phyloP scores from a whole-genome alignment of 1,140 invertebrate species.

The Bilobella aurantiaca region DNA sequence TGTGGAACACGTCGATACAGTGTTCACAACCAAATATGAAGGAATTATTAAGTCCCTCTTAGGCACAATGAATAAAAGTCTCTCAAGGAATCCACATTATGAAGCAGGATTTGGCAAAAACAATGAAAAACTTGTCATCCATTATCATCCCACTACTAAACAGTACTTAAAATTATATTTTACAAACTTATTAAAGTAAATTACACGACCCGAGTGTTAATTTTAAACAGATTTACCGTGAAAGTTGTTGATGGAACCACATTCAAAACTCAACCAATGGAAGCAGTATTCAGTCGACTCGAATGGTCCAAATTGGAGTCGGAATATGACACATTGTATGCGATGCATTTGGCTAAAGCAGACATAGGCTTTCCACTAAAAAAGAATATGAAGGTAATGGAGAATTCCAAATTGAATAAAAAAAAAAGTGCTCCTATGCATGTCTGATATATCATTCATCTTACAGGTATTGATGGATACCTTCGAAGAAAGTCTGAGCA shows the following conservation, averaged over 20 bases:
- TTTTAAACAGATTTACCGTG: conserved; percentile 35
- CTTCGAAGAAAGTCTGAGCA: conserved; percentile 21
- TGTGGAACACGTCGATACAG: conserved; percentile 52
- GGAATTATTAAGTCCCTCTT: conserved; percentile 49
- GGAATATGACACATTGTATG: conserved; percentile 28
- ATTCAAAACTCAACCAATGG: conserved; percentile 50
- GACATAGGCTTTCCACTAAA: conserved; percentile 22
- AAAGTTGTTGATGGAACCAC: conserved; percentile 35
- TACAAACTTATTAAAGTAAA: neutral
- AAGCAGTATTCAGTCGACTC: conserved; percentile 34
- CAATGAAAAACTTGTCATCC: conserved; percentile 45
- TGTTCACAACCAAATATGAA: conserved; percentile 43
- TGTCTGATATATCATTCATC: neutral
- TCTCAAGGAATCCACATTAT: conserved; percentile 45
- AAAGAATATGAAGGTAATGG: conserved; percentile 22
- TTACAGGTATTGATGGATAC: conserved; percentile 24
- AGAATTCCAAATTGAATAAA: neutral
- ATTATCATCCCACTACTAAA: conserved; percentile 44
- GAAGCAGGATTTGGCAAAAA: conserved; percentile 38
- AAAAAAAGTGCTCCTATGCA: neutral
- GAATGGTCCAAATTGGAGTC: conserved; percentile 28
- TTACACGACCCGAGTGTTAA: neutral
- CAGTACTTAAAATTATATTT: conserved; percentile 39
- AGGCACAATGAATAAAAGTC: conserved; percentile 46
- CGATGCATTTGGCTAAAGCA: conserved; percentile 25